phyloP scores from a whole-genome alignment of 2,888 invertebrate genomes.

The Agonopterix subpropinquella region DNA sequence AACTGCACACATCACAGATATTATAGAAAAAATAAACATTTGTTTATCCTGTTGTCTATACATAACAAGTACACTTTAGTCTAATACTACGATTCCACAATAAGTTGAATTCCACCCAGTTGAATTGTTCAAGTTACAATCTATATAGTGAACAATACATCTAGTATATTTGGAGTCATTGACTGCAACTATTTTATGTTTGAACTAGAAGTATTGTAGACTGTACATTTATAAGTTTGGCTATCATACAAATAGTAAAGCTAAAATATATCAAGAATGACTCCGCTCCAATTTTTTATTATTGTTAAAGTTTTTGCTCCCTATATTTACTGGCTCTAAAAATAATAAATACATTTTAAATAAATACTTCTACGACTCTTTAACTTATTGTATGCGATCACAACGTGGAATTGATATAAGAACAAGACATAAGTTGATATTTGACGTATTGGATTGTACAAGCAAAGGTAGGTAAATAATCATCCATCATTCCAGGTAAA shows the following conservation, averaged over 20 bases:
- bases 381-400: slow-evolving; percentile 50
- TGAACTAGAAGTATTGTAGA: background rate
- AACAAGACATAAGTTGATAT: too few relatives aligned
- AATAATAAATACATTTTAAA: slow-evolving; percentile 54
- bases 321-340: slow-evolving; percentile 33
- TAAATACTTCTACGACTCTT: slow-evolving; percentile 41
- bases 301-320: slow-evolving; percentile 34
- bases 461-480: too few relatives aligned
- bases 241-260: background rate
- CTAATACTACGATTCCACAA: slow-evolving; percentile 32
- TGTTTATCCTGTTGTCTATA: slow-evolving; percentile 35
- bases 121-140: too few relatives aligned
- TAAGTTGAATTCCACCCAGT: too few relatives aligned
- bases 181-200: too few relatives aligned
- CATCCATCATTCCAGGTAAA: too few relatives aligned
- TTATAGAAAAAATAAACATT: slow-evolving; percentile 61
- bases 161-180: background rate
- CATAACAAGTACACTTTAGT: slow-evolving; percentile 57
- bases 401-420: slow-evolving; percentile 40
- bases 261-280: slow-evolving; percentile 15
- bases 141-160: too few relatives aligned
- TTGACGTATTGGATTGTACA: too few relatives aligned
- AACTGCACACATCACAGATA: slow-evolving; percentile 56
- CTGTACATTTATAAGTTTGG: background rate
- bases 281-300: slow-evolving; percentile 34